Conservation (phyloP, 2,113 vertebrate genomes). For the Puntigrus tetrazona region DNA sequence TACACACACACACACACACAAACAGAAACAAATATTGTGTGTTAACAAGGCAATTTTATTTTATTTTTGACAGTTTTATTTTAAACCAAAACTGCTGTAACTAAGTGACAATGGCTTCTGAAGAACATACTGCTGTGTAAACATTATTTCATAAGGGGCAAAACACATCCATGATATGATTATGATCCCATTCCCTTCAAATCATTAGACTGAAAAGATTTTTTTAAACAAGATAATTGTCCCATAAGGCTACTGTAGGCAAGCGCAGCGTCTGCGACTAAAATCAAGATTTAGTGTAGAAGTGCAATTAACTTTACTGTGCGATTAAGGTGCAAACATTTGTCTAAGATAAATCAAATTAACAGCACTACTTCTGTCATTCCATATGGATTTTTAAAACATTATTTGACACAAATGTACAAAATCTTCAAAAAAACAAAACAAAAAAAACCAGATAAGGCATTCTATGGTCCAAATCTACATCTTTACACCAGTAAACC, state of each 20-base stretch:
- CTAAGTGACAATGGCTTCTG: not conserved
- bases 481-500: not conserved
- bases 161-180: not conserved
- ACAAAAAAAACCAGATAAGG: not conserved
- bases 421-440: not conserved
- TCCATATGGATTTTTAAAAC: not conserved
- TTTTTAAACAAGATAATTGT: not conserved
- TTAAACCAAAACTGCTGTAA: not conserved
- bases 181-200: not conserved
- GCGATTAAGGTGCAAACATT: slow-evolving; percentile 9
- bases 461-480: not conserved
- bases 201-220: not conserved
- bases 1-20: no score
- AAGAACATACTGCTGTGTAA: not conserved
- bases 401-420: slow-evolving; percentile 23
- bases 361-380: not conserved
- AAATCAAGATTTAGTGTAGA: not conserved
- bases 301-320: not conserved
- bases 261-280: no score
- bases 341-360: not conserved
- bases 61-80: not conserved
- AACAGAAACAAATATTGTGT: not conserved
- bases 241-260: not conserved
- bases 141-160: not conserved
- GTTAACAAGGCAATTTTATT: slow-evolving; percentile 22